Conservation (phyloP, 1,140 invertebrate species). For the Leguminivora glycinivorella region DNA sequence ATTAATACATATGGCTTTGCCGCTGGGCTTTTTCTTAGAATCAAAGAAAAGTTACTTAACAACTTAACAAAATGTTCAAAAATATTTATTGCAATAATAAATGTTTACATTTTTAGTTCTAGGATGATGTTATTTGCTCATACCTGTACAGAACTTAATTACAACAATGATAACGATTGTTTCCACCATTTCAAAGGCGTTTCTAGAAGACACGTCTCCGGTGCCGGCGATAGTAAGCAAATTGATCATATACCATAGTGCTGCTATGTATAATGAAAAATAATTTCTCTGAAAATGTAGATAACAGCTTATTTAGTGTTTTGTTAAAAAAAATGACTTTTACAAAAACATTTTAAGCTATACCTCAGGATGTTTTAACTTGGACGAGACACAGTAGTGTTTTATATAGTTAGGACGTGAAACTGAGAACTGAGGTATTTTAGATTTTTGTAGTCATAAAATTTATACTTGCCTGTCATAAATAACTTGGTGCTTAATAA, state of each 20-base stretch:
- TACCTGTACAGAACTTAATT: conserved; percentile 73
- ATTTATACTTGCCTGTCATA: too few relatives aligned
- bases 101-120: not conserved
- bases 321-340: not conserved
- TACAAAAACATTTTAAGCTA: not conserved
- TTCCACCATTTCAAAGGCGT: conserved; percentile 71
- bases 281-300: conserved; percentile 53
- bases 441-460: too few relatives aligned
- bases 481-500: too few relatives aligned
- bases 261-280: conserved; percentile 65
- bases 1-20: too few relatives aligned
- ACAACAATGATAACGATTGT: conserved; percentile 69
- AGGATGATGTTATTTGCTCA: not conserved
- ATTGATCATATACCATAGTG: conserved; percentile 71
- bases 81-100: too few relatives aligned
- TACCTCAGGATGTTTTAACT: not conserved
- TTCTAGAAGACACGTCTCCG: conserved; percentile 67
- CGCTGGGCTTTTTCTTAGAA: too few relatives aligned
- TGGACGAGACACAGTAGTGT: too few relatives aligned
- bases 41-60: too few relatives aligned
- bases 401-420: too few relatives aligned
- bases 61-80: too few relatives aligned
- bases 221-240: conserved; percentile 70
- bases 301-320: not conserved
- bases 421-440: too few relatives aligned